Base-by-base conservation (phyloP, 1,140 invertebrate species). In the Rhopalosiphum maidis region DNA sequence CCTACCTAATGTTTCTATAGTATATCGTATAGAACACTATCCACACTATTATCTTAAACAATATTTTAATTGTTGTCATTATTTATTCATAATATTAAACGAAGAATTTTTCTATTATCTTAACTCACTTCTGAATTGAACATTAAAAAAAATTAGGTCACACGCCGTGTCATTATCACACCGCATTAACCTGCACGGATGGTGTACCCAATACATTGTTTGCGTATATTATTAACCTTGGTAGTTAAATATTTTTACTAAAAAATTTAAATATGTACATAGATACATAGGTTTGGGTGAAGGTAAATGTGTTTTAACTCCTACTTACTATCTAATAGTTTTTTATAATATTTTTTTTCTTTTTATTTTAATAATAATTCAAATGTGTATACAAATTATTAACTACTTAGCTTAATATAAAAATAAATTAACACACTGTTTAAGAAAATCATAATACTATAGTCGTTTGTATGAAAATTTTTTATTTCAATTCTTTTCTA, bases 31-130 rank as follows among this genome's bases (percentile, higher is more conserved):
- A 68, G 60, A n/a, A 18, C 60, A 77, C 55, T 77, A 77, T 77
- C 15, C 15, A 30, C 4, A 1, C 21, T n/a, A 77, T 77, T 77
- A 77, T 77, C 1, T 77, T n/a, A 4, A 77, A 77, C 30, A 77
- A 77, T 77, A 77, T 77, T n/a, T 77, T 18, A 4, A n/a, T 15
- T 77, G 5, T 18, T 6, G 30, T n/a, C 60, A 77, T 25, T 30
- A 55, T 25, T 77, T n/a, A 77, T 77, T 77, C 60, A 77, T n/a
- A 77, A 77, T n/a, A 77, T 77, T 18, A 77, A 77, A 35, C 30
- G 60, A 77, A 77, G 15, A 77, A 77, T 77, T 77, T 77, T 77
- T n/a, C 60, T n/a, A 77, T 77, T 77, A 77, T 77, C 60, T 77
- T 15, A 1, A n/a, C 30, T n/a, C n/a, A n/a, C 30, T n/a, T 1